Base-by-base conservation (phyloP, 2,797 vertebrate genomes). In the Parotocinclus haroldoi region DNA sequence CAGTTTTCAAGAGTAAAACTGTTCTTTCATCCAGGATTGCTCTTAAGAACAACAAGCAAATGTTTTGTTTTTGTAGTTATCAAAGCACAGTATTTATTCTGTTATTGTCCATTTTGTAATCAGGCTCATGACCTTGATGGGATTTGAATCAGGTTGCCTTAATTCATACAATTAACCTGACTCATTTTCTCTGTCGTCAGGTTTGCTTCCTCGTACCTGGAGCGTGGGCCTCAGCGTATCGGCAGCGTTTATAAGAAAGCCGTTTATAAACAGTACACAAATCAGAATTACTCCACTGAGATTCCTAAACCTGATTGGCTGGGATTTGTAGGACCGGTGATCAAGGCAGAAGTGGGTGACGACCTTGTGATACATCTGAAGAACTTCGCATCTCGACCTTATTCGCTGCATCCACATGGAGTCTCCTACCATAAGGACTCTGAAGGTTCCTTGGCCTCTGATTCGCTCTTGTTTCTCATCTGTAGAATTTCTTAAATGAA, bases 391-490 rank as follows among this genome's bases (percentile, higher is more conserved):
- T 89, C 84, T 12, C 89, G 92, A 13, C 81, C 79, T 37, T 98
- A 95, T 70, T 93, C 96, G 0, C 82, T 98, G 50, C 97, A 99
- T 76, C 96, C 97, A 0, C 96, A 98, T 0, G 97, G 96, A 0
- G 91, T 98, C 65, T 96, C 95, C 85, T 98, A 98, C 69, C 76
- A 91, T 72, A 99, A 99, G 80, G 85, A 93, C 49, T 77, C 92
- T 4, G 96, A 99, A 89, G 97, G 97, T 98, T 92, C 40, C 40
- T 9, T 11, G 10, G 8, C 10, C n/a, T 42, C 9, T 27, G 27
- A 27, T 27, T 27, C 27, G 5, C 27, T 5, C 27, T 27, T 27
- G 5, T 27, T 27, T 27, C 27, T 5, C 5, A 27, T 27, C 27
- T 27, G 27, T 27, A 27, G 27, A 27, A 27, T 27, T 27, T 27